Conservation (phyloP, 2,888 invertebrate genomes). For the Sceliomorpha sp. region DNA sequence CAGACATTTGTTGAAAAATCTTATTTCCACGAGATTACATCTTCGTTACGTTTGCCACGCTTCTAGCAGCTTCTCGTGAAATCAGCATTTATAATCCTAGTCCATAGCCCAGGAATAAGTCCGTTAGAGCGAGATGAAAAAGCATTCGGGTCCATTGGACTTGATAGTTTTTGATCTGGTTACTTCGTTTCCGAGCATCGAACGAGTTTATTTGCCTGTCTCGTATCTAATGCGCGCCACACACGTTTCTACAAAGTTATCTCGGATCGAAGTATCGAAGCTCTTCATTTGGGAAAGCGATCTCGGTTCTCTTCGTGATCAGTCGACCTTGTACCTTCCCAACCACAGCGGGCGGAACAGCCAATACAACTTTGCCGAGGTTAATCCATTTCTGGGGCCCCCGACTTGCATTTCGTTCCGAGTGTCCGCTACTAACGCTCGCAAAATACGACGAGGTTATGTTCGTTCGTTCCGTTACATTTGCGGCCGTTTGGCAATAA, state of each 20-base stretch:
- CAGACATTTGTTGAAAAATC: too few relatives aligned
- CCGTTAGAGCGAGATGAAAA: too few relatives aligned
- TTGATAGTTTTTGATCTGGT: too few relatives aligned
- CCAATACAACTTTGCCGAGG: conserved; percentile 33
- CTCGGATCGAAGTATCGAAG: conserved; percentile 13
- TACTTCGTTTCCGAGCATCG: neutral
- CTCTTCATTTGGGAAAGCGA: conserved; percentile 19
- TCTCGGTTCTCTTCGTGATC: conserved; percentile 30
- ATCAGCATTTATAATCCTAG: too few relatives aligned
- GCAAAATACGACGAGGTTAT: conserved; percentile 13
- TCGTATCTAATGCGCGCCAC: conserved; percentile 8
- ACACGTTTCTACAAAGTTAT: conserved; percentile 21
- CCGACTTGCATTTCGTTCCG: conserved; percentile 20
- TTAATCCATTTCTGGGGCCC: conserved; percentile 33
- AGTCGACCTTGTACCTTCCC: conserved; percentile 30
- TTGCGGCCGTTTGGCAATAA: conserved; percentile 23
- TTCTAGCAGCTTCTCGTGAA: too few relatives aligned
- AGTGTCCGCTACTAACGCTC: neutral
- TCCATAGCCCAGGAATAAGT: too few relatives aligned
- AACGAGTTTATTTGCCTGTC: neutral
- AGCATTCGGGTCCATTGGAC: too few relatives aligned
- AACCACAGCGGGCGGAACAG: conserved; percentile 24
- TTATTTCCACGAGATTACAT: too few relatives aligned
- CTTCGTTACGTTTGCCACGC: too few relatives aligned
- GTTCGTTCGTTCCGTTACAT: conserved; percentile 17